Evolutionary conservation across 2,888 invertebrate species (phyloP), one percentile per base, ranked within the genome.

Genomic region (Carcina quercana): DNA sequence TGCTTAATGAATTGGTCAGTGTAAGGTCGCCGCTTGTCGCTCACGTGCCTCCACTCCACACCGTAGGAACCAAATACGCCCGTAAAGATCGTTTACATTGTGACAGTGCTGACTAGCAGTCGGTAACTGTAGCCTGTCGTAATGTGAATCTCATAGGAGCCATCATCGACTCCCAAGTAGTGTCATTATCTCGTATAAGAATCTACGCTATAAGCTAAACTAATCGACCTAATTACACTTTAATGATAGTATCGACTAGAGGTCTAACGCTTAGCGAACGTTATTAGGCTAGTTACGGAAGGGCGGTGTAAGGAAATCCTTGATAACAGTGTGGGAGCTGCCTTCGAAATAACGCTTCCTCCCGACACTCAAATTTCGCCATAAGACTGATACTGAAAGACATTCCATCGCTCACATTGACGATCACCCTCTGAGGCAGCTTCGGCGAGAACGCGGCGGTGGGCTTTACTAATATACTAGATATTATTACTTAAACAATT

Each of bases 321-420:
- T 25, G 31, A 27, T 29, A 28, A 27, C 26, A 6, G 11, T 21
- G 27, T 30, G 30, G 24, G 24, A 28, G 40, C 40, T 37, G 34
- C 17, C 17, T 25, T 21, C 17, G 11, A 24, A 5, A 15, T 15
- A 17, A 13, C 27, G 31, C 29, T 31, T 34, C 25, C 22, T 27
- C 34, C 36, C 30, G 35, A 39, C 40, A 34, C 32, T 30, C 15
- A 27, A 32, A 40, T 29, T 34, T 38, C 37, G 33, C 37, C 37
- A 34, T 30, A 64, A 66, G 65, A 66, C 66, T 65, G 66, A 66
- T 52, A 55, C 45, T 54, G 50, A 52, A 48, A 34, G 40, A 65
- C 66, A 65, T 66, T 66, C 65, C 66, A 60, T 50, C 52, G 46
- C 40, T 38, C 38, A 38, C 41, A 41, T 41, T 32, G 40, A 38